These are phyloP conservation scores for Heliconius hewitsoni DNA, from an alignment of 1,140 invertebrate species.

Conservation along the genomic window DNA sequence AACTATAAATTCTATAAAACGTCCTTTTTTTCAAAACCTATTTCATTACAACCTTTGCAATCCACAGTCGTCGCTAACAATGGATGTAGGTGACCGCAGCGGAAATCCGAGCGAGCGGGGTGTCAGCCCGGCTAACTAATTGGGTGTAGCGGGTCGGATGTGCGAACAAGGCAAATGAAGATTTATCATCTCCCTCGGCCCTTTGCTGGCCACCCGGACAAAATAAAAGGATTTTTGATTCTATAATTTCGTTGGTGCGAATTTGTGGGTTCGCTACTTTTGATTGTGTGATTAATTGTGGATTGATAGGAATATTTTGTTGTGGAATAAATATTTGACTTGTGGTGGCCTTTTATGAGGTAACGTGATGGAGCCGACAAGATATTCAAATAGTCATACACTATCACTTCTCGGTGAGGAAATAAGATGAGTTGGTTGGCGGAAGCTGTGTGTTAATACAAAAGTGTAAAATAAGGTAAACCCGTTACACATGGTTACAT, in stretches of 20 bases:
- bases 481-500: too few species aligned
- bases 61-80: conserved; percentile 49
- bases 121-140: conserved; percentile 71
- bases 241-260: conserved; percentile 21
- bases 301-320: neutral
- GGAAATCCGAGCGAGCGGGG: conserved; percentile 63
- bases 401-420: too few species aligned
- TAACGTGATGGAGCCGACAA: too few species aligned
- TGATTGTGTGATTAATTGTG: conserved; percentile 1
- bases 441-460: too few species aligned
- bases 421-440: too few species aligned
- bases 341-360: too few species aligned
- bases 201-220: conserved; percentile 43
- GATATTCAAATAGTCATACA: too few species aligned
- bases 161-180: conserved; percentile 79
- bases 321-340: neutral
- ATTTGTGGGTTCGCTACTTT: conserved; percentile 1
- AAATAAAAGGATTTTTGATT: conserved; percentile 15
- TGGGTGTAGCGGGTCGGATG: conserved; percentile 73
- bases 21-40: conserved; percentile 33
- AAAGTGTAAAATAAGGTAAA: too few species aligned
- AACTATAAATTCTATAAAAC: conserved; percentile 10
- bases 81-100: conserved; percentile 72
- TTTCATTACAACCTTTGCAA: conserved; percentile 48
- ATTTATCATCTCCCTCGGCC: conserved; percentile 72